A percentile compares a stretch with the other conserved stretches of the same genome.
Conservation (phyloP, 1,140 invertebrate genomes). For the Drosophila lacteicornis region DNA sequence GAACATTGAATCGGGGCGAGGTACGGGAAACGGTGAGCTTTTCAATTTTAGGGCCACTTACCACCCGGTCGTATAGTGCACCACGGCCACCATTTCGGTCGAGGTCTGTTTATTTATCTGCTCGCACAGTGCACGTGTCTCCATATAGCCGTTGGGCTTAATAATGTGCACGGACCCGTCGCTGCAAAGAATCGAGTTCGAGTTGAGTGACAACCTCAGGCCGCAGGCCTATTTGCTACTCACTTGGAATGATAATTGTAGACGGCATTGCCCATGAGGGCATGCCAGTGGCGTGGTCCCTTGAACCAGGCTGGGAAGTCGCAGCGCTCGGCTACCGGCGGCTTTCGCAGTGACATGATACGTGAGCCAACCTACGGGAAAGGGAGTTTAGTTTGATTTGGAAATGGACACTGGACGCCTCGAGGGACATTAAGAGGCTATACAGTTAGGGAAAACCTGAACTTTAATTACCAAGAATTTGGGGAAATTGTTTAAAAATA, state of each 20-base stretch:
- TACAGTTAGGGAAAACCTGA: neutral
- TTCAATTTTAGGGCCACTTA: slow-evolving; percentile 83
- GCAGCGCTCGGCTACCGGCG: slow-evolving; percentile 82
- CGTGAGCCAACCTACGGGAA: slow-evolving; percentile 79
- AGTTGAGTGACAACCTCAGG: slow-evolving; percentile 54
- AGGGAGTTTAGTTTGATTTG: slow-evolving; percentile 19
- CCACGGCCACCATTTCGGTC: slow-evolving; percentile 85
- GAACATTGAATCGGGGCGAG: slow-evolving; percentile 15
- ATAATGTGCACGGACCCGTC: slow-evolving; percentile 85
- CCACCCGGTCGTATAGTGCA: slow-evolving; percentile 88
- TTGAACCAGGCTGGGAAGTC: slow-evolving; percentile 85
- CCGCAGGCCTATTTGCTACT: slow-evolving; percentile 63
- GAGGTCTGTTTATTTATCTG: slow-evolving; percentile 85
- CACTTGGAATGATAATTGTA: slow-evolving; percentile 85
- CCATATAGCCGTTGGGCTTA: slow-evolving; percentile 84
- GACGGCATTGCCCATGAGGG: slow-evolving; percentile 82
- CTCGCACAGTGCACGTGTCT: slow-evolving; percentile 84
- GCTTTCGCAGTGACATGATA: slow-evolving; percentile 84
- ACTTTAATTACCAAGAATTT: no score
- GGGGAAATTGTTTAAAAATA: no score
- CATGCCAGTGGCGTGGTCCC: slow-evolving; percentile 84
- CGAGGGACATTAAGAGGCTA: neutral
- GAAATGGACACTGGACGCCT: neutral
- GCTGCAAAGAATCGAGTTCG: slow-evolving; percentile 58
- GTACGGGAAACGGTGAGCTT: neutral